Evolutionary conservation across 2,113 vertebrate genomes (phyloP).

Genomic region (Onychostoma macrolepis): DNA sequence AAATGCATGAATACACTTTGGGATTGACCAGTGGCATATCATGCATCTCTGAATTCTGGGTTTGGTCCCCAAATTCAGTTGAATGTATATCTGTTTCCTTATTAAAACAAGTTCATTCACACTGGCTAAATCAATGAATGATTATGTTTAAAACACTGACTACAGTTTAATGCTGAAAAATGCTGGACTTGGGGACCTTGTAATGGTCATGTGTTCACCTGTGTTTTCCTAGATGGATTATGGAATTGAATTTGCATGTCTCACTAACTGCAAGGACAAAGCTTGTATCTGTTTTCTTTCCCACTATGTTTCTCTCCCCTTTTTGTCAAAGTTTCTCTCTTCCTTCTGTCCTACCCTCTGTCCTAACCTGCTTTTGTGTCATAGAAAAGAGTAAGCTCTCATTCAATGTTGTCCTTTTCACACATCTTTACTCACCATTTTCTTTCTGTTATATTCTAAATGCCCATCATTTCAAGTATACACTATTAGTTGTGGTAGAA

Average conservation of each 20-base stretch:
- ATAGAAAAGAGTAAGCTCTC: not conserved
- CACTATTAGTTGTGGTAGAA: not conserved
- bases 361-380: not conserved
- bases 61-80: constrained; percentile 37
- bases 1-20: not conserved
- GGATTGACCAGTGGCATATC: constrained; percentile 25
- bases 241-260: constrained; percentile 67
- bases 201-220: constrained; percentile 46
- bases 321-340: not conserved
- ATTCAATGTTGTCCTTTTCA: not conserved
- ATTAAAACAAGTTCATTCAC: not conserved
- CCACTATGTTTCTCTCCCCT: constrained; percentile 7
- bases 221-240: constrained; percentile 32
- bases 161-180: not conserved
- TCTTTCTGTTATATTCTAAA: constrained; percentile 7
- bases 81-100: not conserved
- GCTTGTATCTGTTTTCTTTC: constrained; percentile 36
- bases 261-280: constrained; percentile 65
- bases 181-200: constrained; percentile 61
- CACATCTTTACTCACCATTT: not conserved
- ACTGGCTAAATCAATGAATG: not conserved
- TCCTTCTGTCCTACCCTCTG: not conserved
- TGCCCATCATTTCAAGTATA: not conserved
- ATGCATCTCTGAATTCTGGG: not conserved
- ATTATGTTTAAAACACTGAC: not conserved